Base-by-base conservation (phyloP, 2,113 vertebrate genomes). In the Gambusia holbrooki region DNA sequence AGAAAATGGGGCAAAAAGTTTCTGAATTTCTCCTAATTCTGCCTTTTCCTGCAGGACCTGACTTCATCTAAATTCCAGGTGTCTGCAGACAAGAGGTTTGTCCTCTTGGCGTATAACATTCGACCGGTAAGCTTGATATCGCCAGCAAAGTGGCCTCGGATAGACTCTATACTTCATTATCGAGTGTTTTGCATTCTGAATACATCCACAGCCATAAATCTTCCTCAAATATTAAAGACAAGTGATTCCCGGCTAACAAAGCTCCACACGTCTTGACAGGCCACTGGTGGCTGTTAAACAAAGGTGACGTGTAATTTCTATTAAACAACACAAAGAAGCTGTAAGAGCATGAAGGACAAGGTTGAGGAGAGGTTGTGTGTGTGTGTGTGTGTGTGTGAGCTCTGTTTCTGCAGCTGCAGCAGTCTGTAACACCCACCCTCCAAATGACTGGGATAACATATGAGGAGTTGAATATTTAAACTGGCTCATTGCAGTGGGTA, bases 21-120 rank as follows among this genome's bases (percentile, higher is more conserved):
- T 13, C 40, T 54, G 1, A 13, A 3, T 14, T 25, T 28, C 45
- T 37, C 4, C 48, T 66, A 58, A 74, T 6, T 3, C 30, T 65
- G 61, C n/a, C 35, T 40, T 42, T 48, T 30, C 63, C 37, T 28
- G 19, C 82, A 94, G 90, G 89, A 93, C 62, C 81, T 93, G 77
- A 78, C 81, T n/a, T 12, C 75, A 1, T 84, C 84, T 73, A 92
- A 87, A 77, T 93, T 88, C 86, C 90, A 94, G 30, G 92, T 96
- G 68, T 96, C 95, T 25, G 87, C 93, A 70, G 95, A 96, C 88
- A 94, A 93, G 91, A 91, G 72, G 78, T 94, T 92, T 77, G 84
- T 96, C 82, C 90, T 96, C 29, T 72, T 95, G 94, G 89, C 93
- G 2, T 93, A 94, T 37, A 90, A 95, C 86, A 91, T 94, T 33